Conservation (phyloP, 2,113 vertebrate genomes). For the Cyphomyrus plagiostoma region DNA sequence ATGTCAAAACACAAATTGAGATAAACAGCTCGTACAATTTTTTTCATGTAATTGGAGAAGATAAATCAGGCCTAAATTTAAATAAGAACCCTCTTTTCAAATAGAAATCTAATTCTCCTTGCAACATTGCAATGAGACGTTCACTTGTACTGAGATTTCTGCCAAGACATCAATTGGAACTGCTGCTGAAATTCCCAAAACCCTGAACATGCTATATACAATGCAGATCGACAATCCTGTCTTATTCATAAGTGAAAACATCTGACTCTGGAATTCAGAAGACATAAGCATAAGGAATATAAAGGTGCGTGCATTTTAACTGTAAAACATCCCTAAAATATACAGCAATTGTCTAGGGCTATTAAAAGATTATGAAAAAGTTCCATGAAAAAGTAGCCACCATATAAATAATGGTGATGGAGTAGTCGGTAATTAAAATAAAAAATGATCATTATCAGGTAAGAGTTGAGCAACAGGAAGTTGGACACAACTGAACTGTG, state of each 20-base stretch:
- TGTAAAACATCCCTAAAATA: conserved; percentile 43
- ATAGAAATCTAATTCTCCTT: not conserved
- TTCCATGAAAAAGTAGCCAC: conserved; percentile 38
- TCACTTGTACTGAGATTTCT: not conserved
- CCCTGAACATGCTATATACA: not conserved
- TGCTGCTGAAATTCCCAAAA: not conserved
- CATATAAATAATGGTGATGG: conserved; percentile 41
- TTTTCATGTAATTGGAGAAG: conserved; percentile 5
- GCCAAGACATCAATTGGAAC: not conserved
- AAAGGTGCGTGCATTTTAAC: conserved; percentile 33
- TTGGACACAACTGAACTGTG: not conserved
- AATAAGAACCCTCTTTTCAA: not conserved
- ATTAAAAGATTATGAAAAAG: conserved; percentile 39
- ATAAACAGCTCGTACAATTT: conserved; percentile 32
- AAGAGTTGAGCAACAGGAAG: not conserved
- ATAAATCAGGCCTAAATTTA: not conserved
- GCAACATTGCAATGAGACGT: not conserved
- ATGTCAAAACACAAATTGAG: conserved; percentile 34
- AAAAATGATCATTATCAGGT: conserved; percentile 41
- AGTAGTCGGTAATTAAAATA: conserved; percentile 52
- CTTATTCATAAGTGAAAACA: not conserved
- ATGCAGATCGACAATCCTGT: not conserved
- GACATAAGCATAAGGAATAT: conserved; percentile 20
- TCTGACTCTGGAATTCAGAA: not conserved
- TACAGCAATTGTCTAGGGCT: conserved; percentile 52